Evolutionary conservation across 2,888 invertebrate genomes (phyloP), one percentile per base, ranked within the genome.

Genomic region (Phytoseiulus persimilis): DNA sequence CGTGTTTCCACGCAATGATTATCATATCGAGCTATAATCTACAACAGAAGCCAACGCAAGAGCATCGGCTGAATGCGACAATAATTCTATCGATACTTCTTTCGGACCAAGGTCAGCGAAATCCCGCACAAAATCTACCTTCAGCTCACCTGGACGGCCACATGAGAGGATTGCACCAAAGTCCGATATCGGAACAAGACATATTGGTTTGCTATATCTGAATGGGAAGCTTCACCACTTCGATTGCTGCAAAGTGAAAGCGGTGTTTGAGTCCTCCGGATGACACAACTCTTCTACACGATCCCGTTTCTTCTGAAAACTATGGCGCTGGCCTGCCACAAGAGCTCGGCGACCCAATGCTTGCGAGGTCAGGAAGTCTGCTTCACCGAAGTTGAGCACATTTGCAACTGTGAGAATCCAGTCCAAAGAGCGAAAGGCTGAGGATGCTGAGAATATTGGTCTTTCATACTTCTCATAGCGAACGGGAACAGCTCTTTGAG

Each of bases 141-240:
- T 46, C 46, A 46, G 33, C 87, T 87, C 45, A 87, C 87, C 87
- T 87, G 28, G 87, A 87, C n/a, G 87, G 87, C 87, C 87, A 87
- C 87, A 87, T 87, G 33, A 87, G 87, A 87, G 87, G 87, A 87
- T 87, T 87, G 31, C 87, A 87, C 87, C 87, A 87, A 28, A 87
- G 39, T 28, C 87, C 32, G 31, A 87, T n/a, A 33, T 87, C 87
- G 33, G 39, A 87, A 45, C 87, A 87, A 28, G 87, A 87, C 87
- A 87, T 87, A 0, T 87, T 33, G 87, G 31, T 23, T 23, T 31
- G 87, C 31, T 14, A 28, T 87, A 28, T 28, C 65, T 65, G 28
- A 23, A 14, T 23, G 18, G 65, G 2, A 28, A 28, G 14, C 23
- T 28, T 28, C 65, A 65, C 65, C 65, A 65, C 65, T 65, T 28